phyloP scores from a whole-genome alignment of 2,797 vertebrate genomes.

The Chaenodraco wilsoni region DNA sequence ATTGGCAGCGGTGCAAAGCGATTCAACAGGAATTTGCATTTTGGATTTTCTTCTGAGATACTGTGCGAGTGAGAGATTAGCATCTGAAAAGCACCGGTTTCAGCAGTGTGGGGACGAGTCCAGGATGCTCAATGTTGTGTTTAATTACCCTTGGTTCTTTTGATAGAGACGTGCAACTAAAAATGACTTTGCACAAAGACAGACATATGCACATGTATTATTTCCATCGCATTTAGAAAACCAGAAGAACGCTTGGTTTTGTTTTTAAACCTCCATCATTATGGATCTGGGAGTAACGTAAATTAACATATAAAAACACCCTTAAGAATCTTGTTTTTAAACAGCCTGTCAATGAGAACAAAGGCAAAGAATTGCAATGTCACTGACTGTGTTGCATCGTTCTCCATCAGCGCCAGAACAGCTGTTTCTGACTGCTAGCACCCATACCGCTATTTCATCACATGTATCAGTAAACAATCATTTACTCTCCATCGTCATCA shows the following conservation, averaged over 20 bases:
- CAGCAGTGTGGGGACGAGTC: background rate
- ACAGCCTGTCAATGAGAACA: background rate
- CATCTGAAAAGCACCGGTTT: background rate
- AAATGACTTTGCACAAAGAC: background rate
- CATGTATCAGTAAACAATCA: background rate
- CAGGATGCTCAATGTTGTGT: background rate
- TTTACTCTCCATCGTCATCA: background rate
- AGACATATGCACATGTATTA: background rate
- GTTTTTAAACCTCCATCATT: background rate
- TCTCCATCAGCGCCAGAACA: background rate
- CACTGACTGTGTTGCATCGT: background rate
- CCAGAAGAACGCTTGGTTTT: too few species aligned
- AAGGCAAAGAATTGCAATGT: background rate
- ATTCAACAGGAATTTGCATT: background rate
- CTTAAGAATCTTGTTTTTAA: too few species aligned
- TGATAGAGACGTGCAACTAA: background rate
- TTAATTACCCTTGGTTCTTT: background rate
- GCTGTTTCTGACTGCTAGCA: background rate
- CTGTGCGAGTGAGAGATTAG: background rate
- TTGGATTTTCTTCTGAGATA: background rate
- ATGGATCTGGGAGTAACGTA: too few species aligned
- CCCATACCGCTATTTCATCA: background rate
- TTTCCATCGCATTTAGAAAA: too few species aligned
- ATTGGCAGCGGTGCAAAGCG: constrained; percentile 10
- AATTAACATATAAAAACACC: too few species aligned